Evolutionary conservation across 2,113 vertebrate genomes (phyloP), one percentile per base, ranked within the genome.

Genomic region (Tachysurus fulvidraco): DNA sequence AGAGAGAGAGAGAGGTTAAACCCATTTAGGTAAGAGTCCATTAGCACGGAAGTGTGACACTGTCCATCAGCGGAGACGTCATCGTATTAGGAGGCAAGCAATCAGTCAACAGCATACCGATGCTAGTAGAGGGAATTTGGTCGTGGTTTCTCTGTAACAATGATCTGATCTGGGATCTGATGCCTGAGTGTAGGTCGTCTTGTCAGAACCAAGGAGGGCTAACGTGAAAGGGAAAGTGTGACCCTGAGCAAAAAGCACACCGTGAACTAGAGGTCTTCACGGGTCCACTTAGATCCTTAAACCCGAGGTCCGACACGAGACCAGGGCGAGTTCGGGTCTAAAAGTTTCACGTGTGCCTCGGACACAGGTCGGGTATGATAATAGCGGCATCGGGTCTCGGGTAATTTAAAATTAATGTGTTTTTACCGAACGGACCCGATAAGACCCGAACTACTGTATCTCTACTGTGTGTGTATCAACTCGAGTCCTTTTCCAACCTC

Each of bases 21-120:
- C 76, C 7, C 16, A 55, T 89, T 79, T 79, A 79, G 30, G 52
- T 55, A 55, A 78, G 74, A 16, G 67, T 36, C 83, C 69, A 81
- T 87, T 87, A 89, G 78, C 83, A 67, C 14, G 2, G 50, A 62
- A 41, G 46, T 52, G 79, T 67, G 67, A 83, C 41, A 60, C n/a
- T 69, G 62, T 85, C 83, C 52, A 78, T 83, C 83, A 85, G 30
- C 17, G 12, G 28, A 55, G 65, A 41, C 23, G 73, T 67, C 69
- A 81, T 44, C 57, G 62, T 54, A 62, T 52, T 55, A 77, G 46
- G 36, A 6, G 52, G 9, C 17, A 19, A n/a, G 52, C 67, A 69
- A 57, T 84, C 67, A 17, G 19, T 73, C 74, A 17, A 54, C 25
- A 71, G 46, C n/a, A 17, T 54, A 41, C 41, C n/a, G 14, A 28